Evolutionary conservation across 30 jellyfish, hydroid and myxozoan species (phyloP).

Genomic region (Hydractinia symbiolongicarpus): DNA sequence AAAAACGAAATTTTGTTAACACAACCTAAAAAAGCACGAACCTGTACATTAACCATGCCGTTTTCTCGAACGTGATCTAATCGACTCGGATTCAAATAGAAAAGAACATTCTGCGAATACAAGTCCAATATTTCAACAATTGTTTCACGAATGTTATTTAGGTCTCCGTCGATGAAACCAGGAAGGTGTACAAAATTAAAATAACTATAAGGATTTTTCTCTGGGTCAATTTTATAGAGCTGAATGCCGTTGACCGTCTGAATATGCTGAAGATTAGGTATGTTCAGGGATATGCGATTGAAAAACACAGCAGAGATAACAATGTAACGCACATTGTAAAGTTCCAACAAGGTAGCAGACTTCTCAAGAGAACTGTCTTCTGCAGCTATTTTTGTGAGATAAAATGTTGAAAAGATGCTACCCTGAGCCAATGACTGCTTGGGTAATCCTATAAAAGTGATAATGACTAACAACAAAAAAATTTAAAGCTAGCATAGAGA

Average conservation of each 20-base stretch:
- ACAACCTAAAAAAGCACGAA: not conserved
- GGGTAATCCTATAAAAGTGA: not conserved
- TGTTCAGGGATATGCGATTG: not conserved
- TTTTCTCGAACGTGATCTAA: conserved; percentile 7
- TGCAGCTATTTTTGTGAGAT: not conserved
- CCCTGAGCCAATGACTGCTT: not conserved
- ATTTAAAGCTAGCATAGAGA: not conserved
- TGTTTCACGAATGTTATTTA: conserved; percentile 53
- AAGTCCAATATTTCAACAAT: conserved; percentile 48
- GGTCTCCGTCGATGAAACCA: conserved; percentile 58
- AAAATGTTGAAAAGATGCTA: not conserved
- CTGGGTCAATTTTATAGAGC: conserved; percentile 48
- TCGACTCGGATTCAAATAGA: conserved; percentile 54
- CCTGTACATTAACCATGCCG: conserved; percentile 46
- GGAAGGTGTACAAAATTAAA: conserved; percentile 71
- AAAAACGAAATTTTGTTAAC: too few species aligned
- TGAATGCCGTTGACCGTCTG: conserved; percentile 41
- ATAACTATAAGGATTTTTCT: conserved; percentile 59
- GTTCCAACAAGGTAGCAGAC: not conserved
- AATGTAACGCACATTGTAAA: conserved; percentile 2
- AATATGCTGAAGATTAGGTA: not conserved
- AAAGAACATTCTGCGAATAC: conserved; percentile 51
- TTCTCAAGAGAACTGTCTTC: not conserved
- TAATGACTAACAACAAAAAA: not conserved
- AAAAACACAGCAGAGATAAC: not conserved